A percentile compares a stretch with the other conserved stretches of the same genome.
Evolutionary conservation across 30 jellyfish, hydroid and myxozoan genomes (phyloP).

Genomic region (Aurelia sp.): DNA sequence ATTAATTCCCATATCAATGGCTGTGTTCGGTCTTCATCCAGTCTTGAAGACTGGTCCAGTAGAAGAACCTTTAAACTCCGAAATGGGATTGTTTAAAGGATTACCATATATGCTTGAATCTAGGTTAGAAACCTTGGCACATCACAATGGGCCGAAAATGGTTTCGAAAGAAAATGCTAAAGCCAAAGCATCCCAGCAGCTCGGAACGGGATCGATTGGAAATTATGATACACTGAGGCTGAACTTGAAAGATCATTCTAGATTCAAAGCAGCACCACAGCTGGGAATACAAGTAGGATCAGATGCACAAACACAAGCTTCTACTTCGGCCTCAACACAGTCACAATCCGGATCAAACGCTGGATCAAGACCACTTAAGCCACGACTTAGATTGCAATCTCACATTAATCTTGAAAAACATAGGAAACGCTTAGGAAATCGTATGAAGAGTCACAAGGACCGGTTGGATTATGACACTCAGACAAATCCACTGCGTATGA

Average conservation of each 20-base stretch:
- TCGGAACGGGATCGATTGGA: not conserved
- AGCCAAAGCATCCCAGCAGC: not conserved
- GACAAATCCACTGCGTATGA: conserved; percentile 30
- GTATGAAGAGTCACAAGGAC: not conserved
- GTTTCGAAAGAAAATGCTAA: not conserved
- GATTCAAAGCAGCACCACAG: conserved; percentile 24
- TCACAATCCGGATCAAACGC: conserved; percentile 1
- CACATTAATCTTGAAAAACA: conserved; percentile 21
- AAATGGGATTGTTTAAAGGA: not conserved
- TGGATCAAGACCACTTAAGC: not conserved
- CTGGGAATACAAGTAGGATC: conserved; percentile 20
- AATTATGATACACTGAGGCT: not conserved
- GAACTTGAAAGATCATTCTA: not conserved
- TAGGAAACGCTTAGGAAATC: conserved; percentile 4
- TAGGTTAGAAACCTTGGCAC: not conserved
- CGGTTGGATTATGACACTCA: conserved; percentile 14
- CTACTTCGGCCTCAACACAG: conserved; percentile 17
- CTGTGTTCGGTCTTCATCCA: not conserved
- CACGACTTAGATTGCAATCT: conserved; percentile 4
- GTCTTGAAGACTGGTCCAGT: not conserved
- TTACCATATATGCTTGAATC: not conserved
- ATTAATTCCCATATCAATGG: too few relatives aligned
- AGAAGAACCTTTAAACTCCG: not conserved
- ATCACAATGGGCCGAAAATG: not conserved
- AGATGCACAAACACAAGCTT: conserved; percentile 28